Evolutionary conservation across 1,140 invertebrate genomes (phyloP).

Genomic region (Druon quercuslanigerum): DNA sequence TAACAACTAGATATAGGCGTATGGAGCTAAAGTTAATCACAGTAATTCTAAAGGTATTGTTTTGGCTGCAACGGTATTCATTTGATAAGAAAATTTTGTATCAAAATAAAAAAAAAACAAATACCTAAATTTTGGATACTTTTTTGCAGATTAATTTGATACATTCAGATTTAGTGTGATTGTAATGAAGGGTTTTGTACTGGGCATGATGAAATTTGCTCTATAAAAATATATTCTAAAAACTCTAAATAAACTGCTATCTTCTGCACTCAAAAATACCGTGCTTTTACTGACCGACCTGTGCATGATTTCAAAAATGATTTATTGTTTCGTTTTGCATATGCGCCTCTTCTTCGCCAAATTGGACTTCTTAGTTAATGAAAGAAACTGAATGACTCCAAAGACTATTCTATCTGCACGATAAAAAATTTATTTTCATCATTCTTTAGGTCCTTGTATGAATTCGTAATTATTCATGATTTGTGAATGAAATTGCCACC

Average conservation of each 20-base stretch:
- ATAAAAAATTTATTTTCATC: neutral
- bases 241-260: neutral
- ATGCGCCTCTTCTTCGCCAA: neutral
- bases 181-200: constrained; percentile 10
- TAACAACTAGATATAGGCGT: too few species aligned
- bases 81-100: neutral
- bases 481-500: neutral
- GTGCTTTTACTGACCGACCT: neutral
- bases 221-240: constrained; percentile 8
- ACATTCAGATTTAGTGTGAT: neutral
- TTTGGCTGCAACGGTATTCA: neutral
- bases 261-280: neutral
- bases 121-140: neutral
- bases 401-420: neutral
- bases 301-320: neutral
- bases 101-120: neutral
- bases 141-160: neutral
- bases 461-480: neutral
- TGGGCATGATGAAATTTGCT: constrained; percentile 18
- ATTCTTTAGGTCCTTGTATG: neutral
- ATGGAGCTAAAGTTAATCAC: too few species aligned
- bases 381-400: neutral
- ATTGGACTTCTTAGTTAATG: neutral
- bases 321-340: constrained; percentile 3
- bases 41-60: too few species aligned